A percentile compares a stretch with the other conserved stretches of the same genome.
Conservation (phyloP, 2,797 vertebrate species). For the Aphelocoma californica region DNA sequence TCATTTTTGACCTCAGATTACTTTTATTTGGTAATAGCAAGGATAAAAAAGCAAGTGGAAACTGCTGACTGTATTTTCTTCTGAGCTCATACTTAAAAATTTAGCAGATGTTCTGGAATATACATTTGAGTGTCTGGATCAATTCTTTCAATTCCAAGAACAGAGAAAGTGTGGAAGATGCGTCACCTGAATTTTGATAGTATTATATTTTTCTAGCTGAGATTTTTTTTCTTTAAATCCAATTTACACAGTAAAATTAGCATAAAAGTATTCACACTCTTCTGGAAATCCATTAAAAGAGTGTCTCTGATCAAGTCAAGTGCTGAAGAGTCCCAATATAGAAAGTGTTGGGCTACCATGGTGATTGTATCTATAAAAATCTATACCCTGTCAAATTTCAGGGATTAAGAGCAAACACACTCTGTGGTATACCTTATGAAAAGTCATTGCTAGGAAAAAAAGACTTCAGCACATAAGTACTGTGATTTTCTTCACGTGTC, state of each 20-base stretch:
- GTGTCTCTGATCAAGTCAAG: slow-evolving; percentile 24
- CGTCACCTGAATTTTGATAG: not conserved
- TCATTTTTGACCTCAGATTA: not conserved
- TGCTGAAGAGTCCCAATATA: slow-evolving; percentile 9
- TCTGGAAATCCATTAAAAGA: not conserved
- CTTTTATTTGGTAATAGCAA: not conserved
- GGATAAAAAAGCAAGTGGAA: not conserved
- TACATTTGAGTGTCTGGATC: not conserved
- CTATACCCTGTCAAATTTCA: slow-evolving; percentile 9
- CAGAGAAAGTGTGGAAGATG: not conserved
- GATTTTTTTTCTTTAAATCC: not conserved
- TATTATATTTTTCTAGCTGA: not conserved
- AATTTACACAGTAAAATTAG: slow-evolving; percentile 1
- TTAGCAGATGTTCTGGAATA: not conserved
- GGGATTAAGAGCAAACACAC: not conserved
- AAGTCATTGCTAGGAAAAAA: not conserved
- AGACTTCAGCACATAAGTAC: not conserved
- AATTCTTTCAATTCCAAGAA: not conserved
- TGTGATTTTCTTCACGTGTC: not conserved
- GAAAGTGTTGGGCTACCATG: slow-evolving; percentile 26
- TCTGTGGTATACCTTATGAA: not conserved
- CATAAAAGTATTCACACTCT: not conserved
- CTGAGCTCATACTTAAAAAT: not conserved
- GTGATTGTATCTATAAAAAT: slow-evolving; percentile 47
- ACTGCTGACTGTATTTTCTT: not conserved